Base-by-base conservation (phyloP, 1,140 invertebrate genomes). In the Trichomalopsis sarcophagae region DNA sequence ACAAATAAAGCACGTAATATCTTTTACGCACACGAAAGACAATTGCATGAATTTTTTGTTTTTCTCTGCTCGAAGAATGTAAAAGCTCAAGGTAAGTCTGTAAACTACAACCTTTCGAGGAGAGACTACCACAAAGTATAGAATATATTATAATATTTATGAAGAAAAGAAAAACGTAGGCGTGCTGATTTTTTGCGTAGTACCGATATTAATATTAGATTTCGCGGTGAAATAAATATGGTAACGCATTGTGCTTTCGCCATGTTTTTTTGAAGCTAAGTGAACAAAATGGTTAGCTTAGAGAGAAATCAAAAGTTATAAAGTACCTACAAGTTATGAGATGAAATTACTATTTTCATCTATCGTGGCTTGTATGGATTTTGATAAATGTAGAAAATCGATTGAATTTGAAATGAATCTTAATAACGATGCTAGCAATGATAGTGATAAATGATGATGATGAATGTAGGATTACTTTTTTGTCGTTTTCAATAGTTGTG, bases 21-120 rank as follows among this genome's bases (percentile, higher is more conserved):
- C 88, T 87, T 89, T 90, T 89, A 90, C 87, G 91, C 87, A 89
- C 89, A 90, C 87, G 88, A 91, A 90, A 90, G 73, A 86, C 83
- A 87, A 88, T 86, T 74, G 84, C 73, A 30, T 74, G 76, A 74
- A 79, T 30, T 68, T 79, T 82, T 27, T 55, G 80, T 76, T 69
- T 77, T 77, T 55, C 78, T 86, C 55, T 75, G 50, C 36, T 40
- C 30, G 55, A 23, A 36, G 40, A 76, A 77, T 47, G 68, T 33
- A 81, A 21, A 82, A 74, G 81, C 69, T 40, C 55, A 76, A 36
- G 40, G 40, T n/a, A 66, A 81, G 40, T 76, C 44, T 75, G 74
- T 40, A 40, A 77, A 85, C 13, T 74, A 23, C 40, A 69, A 69
- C 36, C 69, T 80, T 69, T 27, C 30, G 14, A 21, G 55, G 30